Evolutionary conservation across 2,113 vertebrate species (phyloP), one percentile per base, ranked within the genome.

Genomic region (Helogale parvula): DNA sequence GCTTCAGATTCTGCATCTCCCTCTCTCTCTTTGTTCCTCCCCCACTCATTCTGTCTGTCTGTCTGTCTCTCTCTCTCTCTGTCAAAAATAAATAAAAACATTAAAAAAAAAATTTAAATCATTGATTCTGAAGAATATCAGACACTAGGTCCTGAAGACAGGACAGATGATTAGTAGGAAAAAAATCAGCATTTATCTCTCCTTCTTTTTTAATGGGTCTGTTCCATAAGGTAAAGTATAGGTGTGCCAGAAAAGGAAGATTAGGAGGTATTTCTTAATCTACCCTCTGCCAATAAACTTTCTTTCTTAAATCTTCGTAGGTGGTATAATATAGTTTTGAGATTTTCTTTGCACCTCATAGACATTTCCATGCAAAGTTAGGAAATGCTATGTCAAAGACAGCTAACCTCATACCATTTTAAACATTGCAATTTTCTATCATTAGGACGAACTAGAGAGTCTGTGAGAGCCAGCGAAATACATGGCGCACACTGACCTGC

Each of bases 391-490:
- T 31, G 35, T 94, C 90, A 96, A 74, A 90, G 12, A 68, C 23
- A 95, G 38, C 41, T 93, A 82, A 96, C 80, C 82, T 68, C 80
- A 25, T 60, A 63, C 72, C 81, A 79, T 80, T 92, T 89, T 90
- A 89, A 97, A 52, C 72, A 90, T 0, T 54, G 47, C 14, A 76
- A n/a, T 93, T 92, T 87, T 76, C 90, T 94, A 60, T 52, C 77
- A 95, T 84, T 66, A 71, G 35, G 7, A 25, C 50, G 65, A 72
- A 66, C 74, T 52, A 94, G 47, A 23, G 50, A 29, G 25, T n/a
- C 63, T 88, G 1, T 76, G 74, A 57, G 29, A 92, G 63, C 25
- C 88, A 81, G 33, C 29, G 5, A 94, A 74, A 82, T 65, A 47
- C 1, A 38, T 4, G 31, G 80, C 27, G 7, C 11, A 80, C 14